These are phyloP conservation scores for Meteorus sp. DNA, from an alignment of 1,140 invertebrate species.

Conservation along the genomic window DNA sequence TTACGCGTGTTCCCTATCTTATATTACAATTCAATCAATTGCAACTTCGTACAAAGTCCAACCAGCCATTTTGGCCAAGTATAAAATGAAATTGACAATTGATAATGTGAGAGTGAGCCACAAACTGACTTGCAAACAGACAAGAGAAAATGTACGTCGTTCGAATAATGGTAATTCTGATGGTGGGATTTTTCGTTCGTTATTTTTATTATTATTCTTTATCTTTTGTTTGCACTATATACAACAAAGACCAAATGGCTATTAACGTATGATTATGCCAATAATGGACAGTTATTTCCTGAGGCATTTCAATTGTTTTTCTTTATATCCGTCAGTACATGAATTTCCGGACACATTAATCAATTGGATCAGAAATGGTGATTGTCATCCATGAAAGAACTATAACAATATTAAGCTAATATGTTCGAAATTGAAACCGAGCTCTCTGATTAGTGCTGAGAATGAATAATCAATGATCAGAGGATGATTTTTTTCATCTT, in stretches of 20 bases:
- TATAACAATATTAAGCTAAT: conserved; percentile 33
- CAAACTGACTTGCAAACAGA: background rate
- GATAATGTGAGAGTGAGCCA: no score
- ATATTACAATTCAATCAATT: conserved; percentile 10
- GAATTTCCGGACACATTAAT: conserved; percentile 29
- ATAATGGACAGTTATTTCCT: conserved; percentile 47
- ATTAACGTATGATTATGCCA: conserved; percentile 21
- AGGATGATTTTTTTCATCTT: conserved; percentile 53
- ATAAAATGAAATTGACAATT: background rate
- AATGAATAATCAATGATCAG: no score
- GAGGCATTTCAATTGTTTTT: conserved; percentile 42
- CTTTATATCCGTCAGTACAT: conserved; percentile 1
- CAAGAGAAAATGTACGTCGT: background rate
- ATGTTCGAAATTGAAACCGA: conserved; percentile 32
- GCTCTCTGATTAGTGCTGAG: conserved; percentile 55
- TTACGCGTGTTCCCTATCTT: conserved; percentile 22
- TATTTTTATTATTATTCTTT: background rate
- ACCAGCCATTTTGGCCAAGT: background rate
- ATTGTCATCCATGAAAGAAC: conserved; percentile 5
- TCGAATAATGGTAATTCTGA: background rate
- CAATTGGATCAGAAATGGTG: conserved; percentile 29
- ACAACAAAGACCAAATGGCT: conserved; percentile 30
- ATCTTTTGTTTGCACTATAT: conserved; percentile 15
- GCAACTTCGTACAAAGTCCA: background rate
- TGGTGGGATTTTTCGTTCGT: background rate